A percentile compares a stretch with the other conserved stretches of the same genome.
These are phyloP conservation scores for Oscheius sp. DNA, from an alignment of 2,888 invertebrate species.

Conservation along the genomic window DNA sequence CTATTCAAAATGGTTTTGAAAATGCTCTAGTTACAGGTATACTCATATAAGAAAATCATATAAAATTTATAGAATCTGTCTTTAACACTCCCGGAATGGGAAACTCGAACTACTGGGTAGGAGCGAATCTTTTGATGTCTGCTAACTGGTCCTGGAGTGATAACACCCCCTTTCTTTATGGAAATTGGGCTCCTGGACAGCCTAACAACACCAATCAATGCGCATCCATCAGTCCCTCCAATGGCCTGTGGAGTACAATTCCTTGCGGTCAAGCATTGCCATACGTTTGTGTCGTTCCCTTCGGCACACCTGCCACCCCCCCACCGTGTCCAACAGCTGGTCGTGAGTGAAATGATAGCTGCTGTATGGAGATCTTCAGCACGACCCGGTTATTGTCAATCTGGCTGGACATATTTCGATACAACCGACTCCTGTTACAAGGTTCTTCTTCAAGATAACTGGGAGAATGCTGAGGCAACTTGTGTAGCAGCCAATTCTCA, in stretches of 20 bases:
- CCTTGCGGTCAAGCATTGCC: conserved; percentile 11
- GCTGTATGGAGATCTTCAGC: neutral
- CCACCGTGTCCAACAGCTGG: conserved; percentile 9
- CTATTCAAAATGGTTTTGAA: conserved; percentile 30
- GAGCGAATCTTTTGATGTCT: conserved; percentile 26
- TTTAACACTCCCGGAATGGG: conserved; percentile 12
- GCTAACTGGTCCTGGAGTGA: conserved; percentile 28
- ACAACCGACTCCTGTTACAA: conserved; percentile 29
- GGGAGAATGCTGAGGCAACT: conserved; percentile 19
- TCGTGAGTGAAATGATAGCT: neutral
- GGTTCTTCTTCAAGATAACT: conserved; percentile 15
- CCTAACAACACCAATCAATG: conserved; percentile 19
- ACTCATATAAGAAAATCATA: no score
- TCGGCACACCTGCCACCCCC: neutral
- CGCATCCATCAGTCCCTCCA: neutral
- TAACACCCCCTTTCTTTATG: conserved; percentile 5
- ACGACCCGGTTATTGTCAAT: conserved; percentile 12
- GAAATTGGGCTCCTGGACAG: conserved; percentile 9
- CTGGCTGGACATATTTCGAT: conserved; percentile 28
- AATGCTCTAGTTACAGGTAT: conserved; percentile 25
- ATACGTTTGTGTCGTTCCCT: conserved; percentile 14
- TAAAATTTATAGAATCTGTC: neutral
- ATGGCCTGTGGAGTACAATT: neutral
- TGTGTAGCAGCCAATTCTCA: conserved; percentile 20
- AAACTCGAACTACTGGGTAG: conserved; percentile 11